phyloP scores from a whole-genome alignment of 2,113 vertebrate species.

The Delphinapterus leucas region DNA sequence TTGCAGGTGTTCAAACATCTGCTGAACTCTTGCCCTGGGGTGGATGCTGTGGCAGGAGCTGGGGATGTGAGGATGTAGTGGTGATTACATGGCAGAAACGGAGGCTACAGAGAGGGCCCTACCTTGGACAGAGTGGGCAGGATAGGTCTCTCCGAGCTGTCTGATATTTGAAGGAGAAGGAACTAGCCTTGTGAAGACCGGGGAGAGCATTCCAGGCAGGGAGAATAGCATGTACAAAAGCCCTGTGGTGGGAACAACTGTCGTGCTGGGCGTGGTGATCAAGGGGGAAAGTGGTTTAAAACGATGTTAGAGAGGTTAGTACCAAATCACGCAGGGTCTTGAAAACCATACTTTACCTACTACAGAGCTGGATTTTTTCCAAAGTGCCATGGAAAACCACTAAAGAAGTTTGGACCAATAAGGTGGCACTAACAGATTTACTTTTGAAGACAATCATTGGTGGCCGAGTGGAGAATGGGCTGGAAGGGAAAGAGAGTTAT shows the following conservation, averaged over 20 bases:
- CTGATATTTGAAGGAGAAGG: not conserved
- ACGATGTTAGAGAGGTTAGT: not conserved
- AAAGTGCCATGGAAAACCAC: not conserved
- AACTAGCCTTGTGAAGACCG: fast-evolving
- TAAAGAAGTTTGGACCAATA: not conserved
- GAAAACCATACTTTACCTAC: not conserved
- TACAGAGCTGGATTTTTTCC: not conserved
- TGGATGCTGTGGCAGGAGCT: not conserved
- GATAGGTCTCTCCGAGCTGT: not conserved
- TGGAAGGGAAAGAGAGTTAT: not conserved
- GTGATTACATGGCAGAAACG: no score
- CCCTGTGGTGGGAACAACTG: not conserved
- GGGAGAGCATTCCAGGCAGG: not conserved
- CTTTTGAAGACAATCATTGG: not conserved
- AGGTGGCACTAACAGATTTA: no score
- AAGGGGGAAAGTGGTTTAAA: not conserved
- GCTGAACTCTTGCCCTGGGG: not conserved
- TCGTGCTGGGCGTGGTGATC: not conserved
- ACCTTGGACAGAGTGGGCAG: not conserved
- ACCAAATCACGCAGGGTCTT: not conserved
- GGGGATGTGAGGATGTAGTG: not conserved
- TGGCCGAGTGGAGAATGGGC: not conserved
- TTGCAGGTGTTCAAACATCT: not conserved
- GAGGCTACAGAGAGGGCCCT: not conserved
- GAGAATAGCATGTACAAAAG: not conserved